Evolutionary conservation across 2,888 invertebrate genomes (phyloP), one percentile per base, ranked within the genome.

Genomic region (Globia sparganii): DNA sequence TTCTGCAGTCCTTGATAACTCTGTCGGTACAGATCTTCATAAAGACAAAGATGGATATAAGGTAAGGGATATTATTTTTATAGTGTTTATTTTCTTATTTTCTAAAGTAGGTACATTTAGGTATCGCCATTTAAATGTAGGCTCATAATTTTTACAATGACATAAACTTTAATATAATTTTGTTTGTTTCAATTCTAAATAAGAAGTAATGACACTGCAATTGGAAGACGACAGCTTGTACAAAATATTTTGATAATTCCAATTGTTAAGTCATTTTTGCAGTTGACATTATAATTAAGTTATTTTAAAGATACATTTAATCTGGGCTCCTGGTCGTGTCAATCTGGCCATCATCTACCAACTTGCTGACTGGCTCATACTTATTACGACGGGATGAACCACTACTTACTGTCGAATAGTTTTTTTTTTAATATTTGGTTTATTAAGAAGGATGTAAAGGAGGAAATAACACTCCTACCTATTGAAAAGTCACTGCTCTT

Each of bases 1-100:
- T 11, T 96, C 97, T 2, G 97, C 97, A 1, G 96, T 96, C 1
- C 93, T 96, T 34, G 96, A 97, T 89, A 97, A 97, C 84, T 97
- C 97, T 6, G 95, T 97, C 15, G 93, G 96, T 6, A 95, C 97
- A 15, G 97, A 97, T 58, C 97, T 97, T 78, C 97, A 97, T 80
- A 97, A 97, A 85, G 97, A 97, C 82, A 97, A 98, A 88, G 97
- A 98, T 96, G 98, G 98, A 69, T 98, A 98, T 91, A 98, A 98
- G 95, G 97, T 97, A 85, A 90, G 90, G 74, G 1, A 31, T 76
- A 61, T 59, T 49, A 31, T 9, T 53, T 3, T n/a, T 53, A 31
- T 56, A 0, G 0, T 18, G 25, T 8, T 21, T 31, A 2, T 59
- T 25, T n/a, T 56, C 4, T n/a, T 53, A 11, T n/a, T 4, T n/a